Evolutionary conservation across 2,888 invertebrate species (phyloP), one percentile per base, ranked within the genome.

Genomic region (Amphimallon solstitiale): DNA sequence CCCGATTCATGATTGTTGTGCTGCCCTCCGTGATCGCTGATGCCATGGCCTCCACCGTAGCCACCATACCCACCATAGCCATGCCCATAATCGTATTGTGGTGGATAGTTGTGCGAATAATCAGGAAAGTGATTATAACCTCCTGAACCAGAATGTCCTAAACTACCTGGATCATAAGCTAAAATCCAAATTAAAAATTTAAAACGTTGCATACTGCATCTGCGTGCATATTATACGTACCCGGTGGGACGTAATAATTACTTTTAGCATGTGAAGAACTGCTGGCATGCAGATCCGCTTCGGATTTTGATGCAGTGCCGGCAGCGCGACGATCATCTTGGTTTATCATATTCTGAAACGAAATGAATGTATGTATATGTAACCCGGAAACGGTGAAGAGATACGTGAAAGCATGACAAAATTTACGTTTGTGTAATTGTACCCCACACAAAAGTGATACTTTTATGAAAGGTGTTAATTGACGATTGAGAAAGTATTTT

Each of bases 321-420:
- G 73, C 74, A 3, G 70, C 77, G 63, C 77, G 69, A 4, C 76
- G 70, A 29, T 78, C 76, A 43, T 77, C 76, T 64, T 77, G 75
- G 6, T 67, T 67, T 56, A 78, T 76, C 14, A 72, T 52, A 69
- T 72, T 73, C 78, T 78, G 60, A 2, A 68, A 69, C 14, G 10
- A 23, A 10, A 51, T n/a, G 21, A 21, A 1, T 51, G 12, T 51
- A n/a, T 12, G 10, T n/a, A 21, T 1, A 9, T 21, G 10, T 5
- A 5, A 29, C 7, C n/a, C 2, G 29, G 2, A 29, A 29, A 3
- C 9, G 29, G 9, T 9, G 2, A 14, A 46, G 15, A 0, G 4
- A 19, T 14, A n/a, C n/a, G n/a, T n/a, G n/a, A n/a, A n/a, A n/a
- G n/a, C n/a, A n/a, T n/a, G n/a, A n/a, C n/a, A n/a, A n/a, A n/a